Percentiles rank a stretch among this genome's conserved stretches.
Evolutionary conservation across 2,888 invertebrate genomes (phyloP).

Genomic region (Agriopis aurantiaria): DNA sequence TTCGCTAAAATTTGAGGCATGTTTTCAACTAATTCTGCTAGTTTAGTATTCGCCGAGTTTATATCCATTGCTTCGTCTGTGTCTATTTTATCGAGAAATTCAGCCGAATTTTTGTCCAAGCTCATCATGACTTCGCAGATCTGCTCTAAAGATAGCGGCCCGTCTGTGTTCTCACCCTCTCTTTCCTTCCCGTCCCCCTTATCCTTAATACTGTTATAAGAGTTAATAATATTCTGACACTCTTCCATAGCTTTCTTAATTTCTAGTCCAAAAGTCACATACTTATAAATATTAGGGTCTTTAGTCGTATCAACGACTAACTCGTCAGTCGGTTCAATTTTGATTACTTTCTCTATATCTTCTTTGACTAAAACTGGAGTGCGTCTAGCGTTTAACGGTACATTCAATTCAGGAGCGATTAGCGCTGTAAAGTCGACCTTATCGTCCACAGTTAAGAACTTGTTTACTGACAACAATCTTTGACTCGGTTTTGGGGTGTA

Average conservation of each 20-base stretch:
- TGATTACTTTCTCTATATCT: slow-evolving; percentile 49
- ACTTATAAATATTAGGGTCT: slow-evolving; percentile 73
- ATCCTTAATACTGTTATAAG: slow-evolving; percentile 69
- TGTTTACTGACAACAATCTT: slow-evolving; percentile 67
- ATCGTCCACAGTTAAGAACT: slow-evolving; percentile 59
- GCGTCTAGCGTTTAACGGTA: slow-evolving; percentile 65
- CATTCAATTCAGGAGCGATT: slow-evolving; percentile 60
- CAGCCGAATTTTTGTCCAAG: slow-evolving; percentile 73
- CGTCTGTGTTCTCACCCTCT: slow-evolving; percentile 53
- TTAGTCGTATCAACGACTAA: slow-evolving; percentile 48
- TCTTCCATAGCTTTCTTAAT: slow-evolving; percentile 83
- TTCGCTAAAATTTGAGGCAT: slow-evolving; percentile 81
- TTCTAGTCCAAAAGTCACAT: slow-evolving; percentile 76
- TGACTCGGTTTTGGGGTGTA: slow-evolving; percentile 71
- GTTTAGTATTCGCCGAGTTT: slow-evolving; percentile 65
- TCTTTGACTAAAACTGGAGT: slow-evolving; percentile 61
- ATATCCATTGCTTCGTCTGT: slow-evolving; percentile 66
- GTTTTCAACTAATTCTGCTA: slow-evolving; percentile 74
- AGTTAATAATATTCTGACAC: slow-evolving; percentile 79
- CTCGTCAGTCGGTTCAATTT: slow-evolving; percentile 46
- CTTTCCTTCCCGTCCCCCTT: slow-evolving; percentile 60
- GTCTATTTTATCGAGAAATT: slow-evolving; percentile 72
- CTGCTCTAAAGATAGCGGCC: slow-evolving; percentile 69
- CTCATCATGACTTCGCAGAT: slow-evolving; percentile 80
- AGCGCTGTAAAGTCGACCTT: slow-evolving; percentile 61